Base-by-base conservation (phyloP, 2,888 invertebrate species). In the Heliconius charithonia region DNA sequence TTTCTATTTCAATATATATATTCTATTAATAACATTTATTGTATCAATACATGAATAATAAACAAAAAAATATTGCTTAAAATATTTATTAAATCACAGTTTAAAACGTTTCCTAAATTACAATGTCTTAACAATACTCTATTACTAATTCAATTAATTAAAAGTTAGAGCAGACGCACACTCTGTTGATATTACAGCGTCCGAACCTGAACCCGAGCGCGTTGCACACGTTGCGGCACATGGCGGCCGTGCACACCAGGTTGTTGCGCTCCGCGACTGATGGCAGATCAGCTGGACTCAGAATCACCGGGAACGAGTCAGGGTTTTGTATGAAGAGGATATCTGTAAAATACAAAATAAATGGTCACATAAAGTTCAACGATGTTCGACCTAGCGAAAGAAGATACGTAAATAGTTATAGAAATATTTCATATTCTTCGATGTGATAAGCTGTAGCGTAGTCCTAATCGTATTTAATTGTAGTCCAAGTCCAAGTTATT, bases 161-260 rank as follows among this genome's bases (percentile, higher is more conserved):
- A 2, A n/a, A 65, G 66, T 66, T 66, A 0, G 76, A 78, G 45
- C 75, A 80, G 32, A 73, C 56, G 59, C 80, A 80, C 3, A 80
- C 71, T 51, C 51, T 59, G 13, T 70, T 76, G 41, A 29, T 12
- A 32, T 76, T 79, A 62, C 80, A 80, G 16, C 79, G 78, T 27
- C 76, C 74, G 19, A 71, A 74, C 10, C 51, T 76, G 66, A 45
- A 79, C 70, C 74, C 45, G n/a, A 78, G 70, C 27, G 76, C 76
- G 19, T 63, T 56, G 25, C 78, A 80, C 32, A 80, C 45, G 56
- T 74, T 74, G 27, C 59, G 76, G 27, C 79, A 80, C 56, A 71
- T 65, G 9, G 74, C 65, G 19, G 76, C 76, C 51, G 79, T 80
- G 76, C 79, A 80, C 32, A 74, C 41, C 10, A 25, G 70, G 69